Percentiles rank a stretch among this genome's conserved stretches.
Conservation (phyloP, 2,888 invertebrate species). For the Proisotoma minuta region DNA sequence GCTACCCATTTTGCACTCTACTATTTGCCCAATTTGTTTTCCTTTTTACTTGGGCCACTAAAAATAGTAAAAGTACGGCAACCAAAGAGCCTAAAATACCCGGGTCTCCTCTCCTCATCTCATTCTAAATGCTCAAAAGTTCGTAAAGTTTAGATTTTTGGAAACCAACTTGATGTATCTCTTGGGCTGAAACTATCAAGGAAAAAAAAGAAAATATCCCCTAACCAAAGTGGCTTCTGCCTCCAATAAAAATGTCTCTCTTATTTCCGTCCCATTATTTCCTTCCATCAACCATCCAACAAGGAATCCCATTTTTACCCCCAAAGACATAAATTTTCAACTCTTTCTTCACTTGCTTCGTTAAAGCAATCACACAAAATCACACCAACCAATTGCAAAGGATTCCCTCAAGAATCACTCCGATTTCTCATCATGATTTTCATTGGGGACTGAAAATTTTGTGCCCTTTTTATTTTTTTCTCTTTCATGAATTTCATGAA, state of each 20-base stretch:
- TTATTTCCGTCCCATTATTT: conserved; percentile 21
- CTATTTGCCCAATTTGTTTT: conserved; percentile 28
- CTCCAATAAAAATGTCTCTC: conserved; percentile 24
- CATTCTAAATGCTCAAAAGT: neutral
- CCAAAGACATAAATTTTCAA: conserved; percentile 11
- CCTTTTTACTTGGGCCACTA: conserved; percentile 15
- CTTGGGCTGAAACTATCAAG: neutral
- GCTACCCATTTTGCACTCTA: conserved; percentile 35
- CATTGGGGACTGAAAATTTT: neutral
- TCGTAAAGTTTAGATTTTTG: neutral
- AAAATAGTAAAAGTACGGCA: neutral
- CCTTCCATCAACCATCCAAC: conserved; percentile 16
- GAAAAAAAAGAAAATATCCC: too few relatives aligned
- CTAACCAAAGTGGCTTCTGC: too few relatives aligned
- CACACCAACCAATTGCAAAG: neutral
- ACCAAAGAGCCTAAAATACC: neutral
- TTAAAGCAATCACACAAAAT: conserved; percentile 1
- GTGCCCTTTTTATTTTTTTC: too few relatives aligned
- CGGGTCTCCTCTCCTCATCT: neutral
- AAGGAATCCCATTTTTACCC: neutral
- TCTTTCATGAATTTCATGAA: conserved; percentile 4
- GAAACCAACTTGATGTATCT: neutral
- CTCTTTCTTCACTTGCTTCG: neutral
- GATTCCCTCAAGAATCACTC: neutral
- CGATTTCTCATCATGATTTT: neutral